These are phyloP conservation scores for Lasioglossum morio DNA, from an alignment of 2,888 invertebrate species.

Conservation along the genomic window DNA sequence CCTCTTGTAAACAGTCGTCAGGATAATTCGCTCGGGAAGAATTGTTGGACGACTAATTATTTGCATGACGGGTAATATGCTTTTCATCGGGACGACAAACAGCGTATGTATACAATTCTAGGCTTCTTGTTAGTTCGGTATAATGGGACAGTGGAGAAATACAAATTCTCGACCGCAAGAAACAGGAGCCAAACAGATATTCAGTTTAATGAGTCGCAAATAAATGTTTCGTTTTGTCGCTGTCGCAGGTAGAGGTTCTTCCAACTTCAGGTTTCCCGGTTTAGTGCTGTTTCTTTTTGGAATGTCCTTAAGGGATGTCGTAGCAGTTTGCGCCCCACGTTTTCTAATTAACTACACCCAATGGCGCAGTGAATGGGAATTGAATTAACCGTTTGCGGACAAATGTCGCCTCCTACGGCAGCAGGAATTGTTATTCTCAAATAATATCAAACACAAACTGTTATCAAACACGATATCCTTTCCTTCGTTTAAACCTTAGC, in stretches of 20 bases:
- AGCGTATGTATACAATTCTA: background rate
- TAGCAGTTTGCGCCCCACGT: background rate
- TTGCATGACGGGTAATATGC: background rate
- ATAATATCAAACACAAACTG: background rate
- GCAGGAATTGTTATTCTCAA: background rate
- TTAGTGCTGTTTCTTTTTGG: background rate
- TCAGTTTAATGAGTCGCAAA: background rate
- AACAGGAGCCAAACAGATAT: background rate
- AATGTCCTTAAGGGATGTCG: background rate
- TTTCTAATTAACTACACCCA: slow-evolving; percentile 1
- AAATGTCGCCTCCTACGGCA: background rate
- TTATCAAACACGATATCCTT: background rate
- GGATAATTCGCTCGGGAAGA: slow-evolving; percentile 4
- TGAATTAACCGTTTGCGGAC: background rate
- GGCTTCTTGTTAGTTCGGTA: background rate
- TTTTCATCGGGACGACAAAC: background rate
- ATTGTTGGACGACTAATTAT: background rate
- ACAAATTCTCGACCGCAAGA: background rate
- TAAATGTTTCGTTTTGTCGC: background rate
- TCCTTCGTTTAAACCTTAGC: background rate
- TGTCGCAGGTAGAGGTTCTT: background rate
- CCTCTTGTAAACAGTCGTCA: slow-evolving; percentile 38
- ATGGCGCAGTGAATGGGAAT: background rate
- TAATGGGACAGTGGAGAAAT: background rate
- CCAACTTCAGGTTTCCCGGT: background rate